Evolutionary conservation across 2,113 vertebrate genomes (phyloP).

Genomic region (Heliornis fulica): DNA sequence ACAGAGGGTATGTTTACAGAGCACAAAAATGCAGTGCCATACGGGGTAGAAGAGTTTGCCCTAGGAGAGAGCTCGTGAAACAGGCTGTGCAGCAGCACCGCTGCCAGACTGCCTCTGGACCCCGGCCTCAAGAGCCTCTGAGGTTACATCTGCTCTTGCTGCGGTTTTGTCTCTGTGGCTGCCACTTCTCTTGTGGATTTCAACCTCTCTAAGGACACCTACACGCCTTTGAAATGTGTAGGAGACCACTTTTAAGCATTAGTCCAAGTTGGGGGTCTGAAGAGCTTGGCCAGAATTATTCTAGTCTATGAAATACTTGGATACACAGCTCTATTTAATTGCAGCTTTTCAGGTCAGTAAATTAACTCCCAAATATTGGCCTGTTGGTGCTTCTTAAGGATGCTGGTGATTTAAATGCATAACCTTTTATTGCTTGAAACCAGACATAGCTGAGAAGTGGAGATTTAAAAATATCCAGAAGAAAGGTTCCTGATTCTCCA

Average conservation of each 20-base stretch:
- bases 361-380: not conserved
- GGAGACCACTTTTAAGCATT: not conserved
- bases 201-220: not conserved
- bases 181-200: not conserved
- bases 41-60: not conserved
- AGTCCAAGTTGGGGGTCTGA: not conserved
- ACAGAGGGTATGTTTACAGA: not conserved
- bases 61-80: not conserved
- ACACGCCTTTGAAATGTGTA: not conserved
- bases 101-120: not conserved
- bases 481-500: not conserved
- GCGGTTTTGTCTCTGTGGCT: not conserved
- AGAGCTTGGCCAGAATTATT: not conserved
- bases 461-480: not conserved
- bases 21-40: fast-evolving
- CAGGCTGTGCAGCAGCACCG: not conserved
- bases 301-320: not conserved
- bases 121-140: not conserved
- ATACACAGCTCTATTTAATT: not conserved
- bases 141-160: fast-evolving
- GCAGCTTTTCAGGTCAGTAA: not conserved
- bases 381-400: not conserved
- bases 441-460: not conserved
- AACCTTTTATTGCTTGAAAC: not conserved
- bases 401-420: not conserved